These are phyloP conservation scores for Eudemis profundana DNA, from an alignment of 2,888 invertebrate genomes.

Conservation along the genomic window DNA sequence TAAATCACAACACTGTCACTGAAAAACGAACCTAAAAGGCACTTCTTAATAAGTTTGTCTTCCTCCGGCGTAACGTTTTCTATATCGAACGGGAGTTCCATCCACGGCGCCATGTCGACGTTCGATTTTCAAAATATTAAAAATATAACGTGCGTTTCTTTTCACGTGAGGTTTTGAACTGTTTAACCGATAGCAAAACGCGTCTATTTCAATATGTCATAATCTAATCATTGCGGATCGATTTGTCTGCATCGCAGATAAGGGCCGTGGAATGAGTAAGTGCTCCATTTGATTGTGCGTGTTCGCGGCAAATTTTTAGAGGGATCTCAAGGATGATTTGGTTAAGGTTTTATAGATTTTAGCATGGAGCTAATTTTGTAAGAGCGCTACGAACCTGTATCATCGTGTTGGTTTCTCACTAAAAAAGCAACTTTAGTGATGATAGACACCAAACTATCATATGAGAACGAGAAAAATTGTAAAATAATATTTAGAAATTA, in stretches of 20 bases:
- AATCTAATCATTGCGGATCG: conserved; percentile 66
- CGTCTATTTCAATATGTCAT: conserved; percentile 59
- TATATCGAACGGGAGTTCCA: conserved; percentile 71
- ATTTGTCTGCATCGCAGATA: conserved; percentile 52
- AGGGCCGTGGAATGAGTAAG: conserved; percentile 10
- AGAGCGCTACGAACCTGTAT: no score
- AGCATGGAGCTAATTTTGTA: conserved; percentile 10
- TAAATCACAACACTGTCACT: conserved; percentile 45
- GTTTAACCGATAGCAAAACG: conserved; percentile 49
- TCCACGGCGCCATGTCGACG: conserved; percentile 67
- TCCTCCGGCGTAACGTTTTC: conserved; percentile 68
- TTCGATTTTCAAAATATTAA: not conserved
- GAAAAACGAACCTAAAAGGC: conserved; percentile 69
- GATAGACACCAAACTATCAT: no score
- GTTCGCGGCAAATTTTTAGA: not conserved
- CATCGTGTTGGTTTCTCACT: no score
- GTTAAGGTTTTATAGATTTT: conserved; percentile 20
- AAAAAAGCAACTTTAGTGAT: no score
- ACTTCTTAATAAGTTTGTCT: conserved; percentile 73
- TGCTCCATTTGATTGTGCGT: not conserved
- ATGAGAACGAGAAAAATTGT: no score
- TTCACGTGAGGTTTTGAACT: conserved; percentile 39
- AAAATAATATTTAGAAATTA: no score
- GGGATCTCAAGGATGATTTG: conserved; percentile 11
- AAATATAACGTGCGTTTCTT: conserved; percentile 13